Percentiles rank a stretch among this genome's conserved stretches.
Evolutionary conservation across 2,797 vertebrate species (phyloP).

Genomic region (Picus viridis): DNA sequence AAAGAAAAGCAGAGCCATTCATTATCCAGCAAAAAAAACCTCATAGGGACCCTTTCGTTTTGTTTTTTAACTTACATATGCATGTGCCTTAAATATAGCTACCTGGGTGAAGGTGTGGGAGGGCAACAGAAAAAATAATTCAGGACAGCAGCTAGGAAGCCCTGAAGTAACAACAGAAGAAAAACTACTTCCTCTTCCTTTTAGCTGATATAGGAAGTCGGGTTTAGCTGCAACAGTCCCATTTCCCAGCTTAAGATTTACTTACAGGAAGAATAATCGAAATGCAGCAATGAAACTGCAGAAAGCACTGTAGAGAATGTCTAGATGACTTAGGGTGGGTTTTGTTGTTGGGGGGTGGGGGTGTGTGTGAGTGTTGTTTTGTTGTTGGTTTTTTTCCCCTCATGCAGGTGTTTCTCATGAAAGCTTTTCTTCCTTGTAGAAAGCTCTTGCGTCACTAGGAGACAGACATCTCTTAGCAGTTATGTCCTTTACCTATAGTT

Average conservation of each 20-base stretch:
- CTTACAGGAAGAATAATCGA: neutral
- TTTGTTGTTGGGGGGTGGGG: too few species aligned
- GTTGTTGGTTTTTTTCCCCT: neutral
- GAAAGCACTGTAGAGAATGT: neutral
- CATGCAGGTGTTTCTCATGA: neutral
- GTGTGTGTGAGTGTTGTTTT: too few species aligned
- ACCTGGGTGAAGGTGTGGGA: fast-evolving
- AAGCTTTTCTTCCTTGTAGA: neutral
- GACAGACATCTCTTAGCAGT: neutral
- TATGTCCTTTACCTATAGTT: neutral
- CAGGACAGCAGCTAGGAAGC: neutral
- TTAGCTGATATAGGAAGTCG: neutral
- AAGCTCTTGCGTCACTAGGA: neutral
- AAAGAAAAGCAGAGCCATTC: neutral
- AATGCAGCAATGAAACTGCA: neutral
- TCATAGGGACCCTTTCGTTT: neutral
- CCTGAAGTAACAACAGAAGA: neutral
- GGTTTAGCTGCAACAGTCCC: neutral
- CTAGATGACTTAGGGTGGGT: too few species aligned
- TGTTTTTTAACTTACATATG: neutral
- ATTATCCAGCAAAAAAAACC: neutral
- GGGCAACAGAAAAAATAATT: neutral
- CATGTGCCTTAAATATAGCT: neutral
- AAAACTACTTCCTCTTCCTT: neutral
- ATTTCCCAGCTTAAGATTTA: neutral